These are phyloP conservation scores for Panzeria rudis DNA, from an alignment of 2,888 invertebrate genomes.

Conservation along the genomic window DNA sequence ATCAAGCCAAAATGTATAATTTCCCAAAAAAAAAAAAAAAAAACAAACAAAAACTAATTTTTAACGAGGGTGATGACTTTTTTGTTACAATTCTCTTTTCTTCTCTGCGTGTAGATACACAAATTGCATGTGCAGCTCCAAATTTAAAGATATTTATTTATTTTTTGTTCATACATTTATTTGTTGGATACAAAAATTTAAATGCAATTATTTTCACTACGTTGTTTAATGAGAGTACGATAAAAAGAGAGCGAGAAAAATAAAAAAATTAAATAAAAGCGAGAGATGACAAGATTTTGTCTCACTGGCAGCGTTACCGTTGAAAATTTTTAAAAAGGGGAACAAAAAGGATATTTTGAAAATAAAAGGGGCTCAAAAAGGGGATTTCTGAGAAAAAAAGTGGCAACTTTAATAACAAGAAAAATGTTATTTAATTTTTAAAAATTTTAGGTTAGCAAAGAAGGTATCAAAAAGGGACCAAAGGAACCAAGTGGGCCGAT, in stretches of 20 bases:
- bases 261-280: neutral
- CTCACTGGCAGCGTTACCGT: neutral
- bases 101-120: slow-evolving; percentile 10
- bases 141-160: slow-evolving; percentile 19
- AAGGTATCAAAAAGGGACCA: too few relatives aligned
- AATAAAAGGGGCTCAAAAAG: too few relatives aligned
- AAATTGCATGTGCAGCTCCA: slow-evolving; percentile 40
- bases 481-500: too few relatives aligned
- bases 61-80: slow-evolving; percentile 36
- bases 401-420: too few relatives aligned
- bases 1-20: slow-evolving; percentile 12
- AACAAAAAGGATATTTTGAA: too few relatives aligned
- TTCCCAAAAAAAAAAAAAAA: slow-evolving; percentile 21
- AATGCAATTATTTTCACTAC: neutral
- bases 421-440: too few relatives aligned
- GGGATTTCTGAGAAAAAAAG: too few relatives aligned
- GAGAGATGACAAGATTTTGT: neutral
- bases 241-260: neutral
- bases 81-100: slow-evolving; percentile 1
- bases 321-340: too few relatives aligned
- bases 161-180: slow-evolving; percentile 10
- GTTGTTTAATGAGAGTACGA: neutral
- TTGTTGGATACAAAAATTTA: slow-evolving; percentile 21
- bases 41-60: slow-evolving; percentile 5
- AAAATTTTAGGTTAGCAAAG: too few relatives aligned